Conservation (phyloP, 37 sponge, comb jelly and placozoan genomes). For the Halisarca cf. caerulea region DNA sequence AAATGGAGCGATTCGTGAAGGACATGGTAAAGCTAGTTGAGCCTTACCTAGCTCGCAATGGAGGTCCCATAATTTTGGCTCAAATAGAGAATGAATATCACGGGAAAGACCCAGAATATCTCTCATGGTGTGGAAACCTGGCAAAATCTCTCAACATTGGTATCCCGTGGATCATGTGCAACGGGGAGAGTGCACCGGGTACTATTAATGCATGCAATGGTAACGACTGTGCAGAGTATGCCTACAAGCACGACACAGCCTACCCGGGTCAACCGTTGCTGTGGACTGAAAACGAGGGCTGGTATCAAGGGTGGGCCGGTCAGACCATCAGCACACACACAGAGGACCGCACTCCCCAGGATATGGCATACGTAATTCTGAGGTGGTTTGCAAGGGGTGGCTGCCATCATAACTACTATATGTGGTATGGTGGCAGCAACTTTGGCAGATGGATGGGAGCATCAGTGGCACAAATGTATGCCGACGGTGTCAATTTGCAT, state of each 20-base stretch:
- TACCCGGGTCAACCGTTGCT: slow-evolving; percentile 57
- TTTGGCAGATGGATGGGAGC: slow-evolving; percentile 29
- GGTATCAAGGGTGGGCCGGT: slow-evolving; percentile 47
- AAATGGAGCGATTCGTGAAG: slow-evolving; percentile 39
- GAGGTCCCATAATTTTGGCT: slow-evolving; percentile 59
- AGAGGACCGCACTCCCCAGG: slow-evolving; percentile 30
- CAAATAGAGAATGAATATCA: slow-evolving; percentile 67
- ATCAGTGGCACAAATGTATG: slow-evolving; percentile 43
- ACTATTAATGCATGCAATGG: slow-evolving; percentile 65
- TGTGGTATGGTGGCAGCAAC: slow-evolving; percentile 68
- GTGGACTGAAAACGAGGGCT: slow-evolving; percentile 65
- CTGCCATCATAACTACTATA: slow-evolving; percentile 65
- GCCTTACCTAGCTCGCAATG: slow-evolving; percentile 39
- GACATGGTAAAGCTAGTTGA: slow-evolving; percentile 20
- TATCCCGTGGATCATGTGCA: slow-evolving; percentile 70
- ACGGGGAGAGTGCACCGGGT: slow-evolving; percentile 52
- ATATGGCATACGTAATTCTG: slow-evolving; percentile 48
- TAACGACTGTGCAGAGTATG: slow-evolving; percentile 41
- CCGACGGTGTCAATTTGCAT: slow-evolving; percentile 52
- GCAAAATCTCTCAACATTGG: slow-evolving; percentile 14
- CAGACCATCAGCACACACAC: neutral
- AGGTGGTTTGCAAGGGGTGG: slow-evolving; percentile 65
- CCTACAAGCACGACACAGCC: slow-evolving; percentile 16
- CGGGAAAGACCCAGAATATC: slow-evolving; percentile 29
- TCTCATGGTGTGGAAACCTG: slow-evolving; percentile 58